These are phyloP conservation scores for Rhyacophila evoluta DNA, from an alignment of 2,888 invertebrate genomes.

Conservation along the genomic window DNA sequence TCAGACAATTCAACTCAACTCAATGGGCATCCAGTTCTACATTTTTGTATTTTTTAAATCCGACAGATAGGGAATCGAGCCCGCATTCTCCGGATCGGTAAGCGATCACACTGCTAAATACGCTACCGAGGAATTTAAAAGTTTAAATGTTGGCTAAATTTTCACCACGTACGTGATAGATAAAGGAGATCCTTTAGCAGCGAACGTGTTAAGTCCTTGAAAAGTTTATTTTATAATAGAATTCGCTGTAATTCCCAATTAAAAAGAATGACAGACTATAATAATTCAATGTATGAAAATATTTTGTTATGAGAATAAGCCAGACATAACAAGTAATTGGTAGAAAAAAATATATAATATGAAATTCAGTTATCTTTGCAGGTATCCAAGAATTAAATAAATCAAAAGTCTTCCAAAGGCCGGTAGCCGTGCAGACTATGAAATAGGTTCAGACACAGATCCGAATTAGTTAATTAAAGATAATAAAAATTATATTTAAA, in stretches of 20 bases:
- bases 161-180: no score
- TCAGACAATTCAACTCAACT: no score
- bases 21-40: no score
- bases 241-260: background rate
- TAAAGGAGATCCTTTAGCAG: no score
- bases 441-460: background rate
- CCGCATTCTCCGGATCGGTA: no score
- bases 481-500: no score
- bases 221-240: background rate
- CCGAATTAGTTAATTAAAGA: no score
- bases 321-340: background rate
- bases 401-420: background rate
- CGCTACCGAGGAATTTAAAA: no score
- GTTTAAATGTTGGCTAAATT: no score
- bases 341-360: background rate
- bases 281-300: background rate
- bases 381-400: background rate
- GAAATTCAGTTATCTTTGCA: background rate
- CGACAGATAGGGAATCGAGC: no score
- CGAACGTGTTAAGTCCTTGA: constrained; percentile 14
- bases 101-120: no score
- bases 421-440: background rate
- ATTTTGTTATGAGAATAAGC: background rate
- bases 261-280: background rate
- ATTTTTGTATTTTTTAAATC: no score